Base-by-base conservation (phyloP, 2,797 vertebrate species). In the Sandelia bainsii region DNA sequence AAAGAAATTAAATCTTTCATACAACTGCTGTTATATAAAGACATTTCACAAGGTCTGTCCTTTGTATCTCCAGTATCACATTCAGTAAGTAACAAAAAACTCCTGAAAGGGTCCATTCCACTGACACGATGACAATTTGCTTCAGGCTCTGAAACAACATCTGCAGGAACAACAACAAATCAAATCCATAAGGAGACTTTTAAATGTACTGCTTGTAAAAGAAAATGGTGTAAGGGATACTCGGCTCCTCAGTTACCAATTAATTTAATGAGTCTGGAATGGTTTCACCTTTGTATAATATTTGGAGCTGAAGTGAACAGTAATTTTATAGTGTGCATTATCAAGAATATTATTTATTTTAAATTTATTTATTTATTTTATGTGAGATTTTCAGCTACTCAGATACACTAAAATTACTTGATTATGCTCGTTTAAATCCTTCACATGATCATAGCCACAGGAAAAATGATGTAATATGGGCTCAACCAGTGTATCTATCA, bases 1-100 rank as follows among this genome's bases (percentile, higher is more conserved):
- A 64, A 53, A 59, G 62, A 73, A 59, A 83, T 86, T 82, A 82
- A 83, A 77, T 61, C 40, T 9, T 72, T 64, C 52, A 75, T 59
- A 64, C 70, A 70, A 69, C 82, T 79, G 73, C 50, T 59, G 37
- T 66, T 76, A 76, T 80, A 68, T 84, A 25, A 70, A 82, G 68
- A 74, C 53, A 46, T 82, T 77, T 69, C 68, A 82, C 46, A 62
- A 67, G 40, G 27, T 32, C 67, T 60, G 70, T 63, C 51, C 40
- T 71, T 51, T 63, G 17, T 75, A 77, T 77, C 66, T 34, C 46
- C 70, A 34, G 39, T 51, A 69, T 69, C 66, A 61, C 71, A 68
- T 25, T 74, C 42, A 56, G 62, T 69, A 50, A 42, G 40, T 73
- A 29, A 59, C 6, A 29, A n/a, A 34, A 75, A 72, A 42, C 68